Evolutionary conservation across 1,140 invertebrate species (phyloP).

Genomic region (Sycophaga agraensis): DNA sequence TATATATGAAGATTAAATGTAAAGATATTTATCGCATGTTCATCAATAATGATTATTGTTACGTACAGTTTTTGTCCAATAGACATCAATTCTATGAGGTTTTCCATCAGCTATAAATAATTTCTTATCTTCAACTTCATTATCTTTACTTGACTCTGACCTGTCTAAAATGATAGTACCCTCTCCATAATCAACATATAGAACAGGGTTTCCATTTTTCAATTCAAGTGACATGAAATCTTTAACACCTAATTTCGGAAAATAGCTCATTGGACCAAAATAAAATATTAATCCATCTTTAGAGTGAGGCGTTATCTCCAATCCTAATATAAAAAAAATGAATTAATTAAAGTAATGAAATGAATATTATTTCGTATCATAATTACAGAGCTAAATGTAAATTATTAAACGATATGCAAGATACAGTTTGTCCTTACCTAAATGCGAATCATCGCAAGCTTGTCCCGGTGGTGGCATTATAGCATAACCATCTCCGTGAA

Average conservation of each 20-base stretch:
- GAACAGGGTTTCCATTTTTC: conserved; percentile 76
- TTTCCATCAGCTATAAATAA: conserved; percentile 76
- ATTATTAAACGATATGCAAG: not conserved
- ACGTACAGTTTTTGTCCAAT: conserved; percentile 66
- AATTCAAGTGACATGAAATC: conserved; percentile 94
- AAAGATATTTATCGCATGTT: not conserved
- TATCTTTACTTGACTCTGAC: conserved; percentile 19
- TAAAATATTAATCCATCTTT: conserved; percentile 87
- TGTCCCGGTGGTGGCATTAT: conserved; percentile 79
- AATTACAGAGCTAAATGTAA: too few species aligned
- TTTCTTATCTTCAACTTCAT: conserved; percentile 68
- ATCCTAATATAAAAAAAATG: conserved; percentile 40
- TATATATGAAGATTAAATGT: not conserved
- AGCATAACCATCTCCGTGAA: conserved; percentile 84
- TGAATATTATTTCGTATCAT: too few species aligned
- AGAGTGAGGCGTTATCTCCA: conserved; percentile 75
- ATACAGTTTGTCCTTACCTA: conserved; percentile 48
- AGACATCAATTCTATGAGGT: conserved; percentile 81
- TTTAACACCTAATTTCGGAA: conserved; percentile 63
- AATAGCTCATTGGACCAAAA: conserved; percentile 77
- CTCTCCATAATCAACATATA: conserved; percentile 88
- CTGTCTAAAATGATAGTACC: conserved; percentile 62
- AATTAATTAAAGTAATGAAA: too few species aligned
- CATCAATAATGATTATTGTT: not conserved
- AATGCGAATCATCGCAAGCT: conserved; percentile 74